phyloP scores from a whole-genome alignment of 2,888 invertebrate genomes.

The Vandiemenella viatica region DNA sequence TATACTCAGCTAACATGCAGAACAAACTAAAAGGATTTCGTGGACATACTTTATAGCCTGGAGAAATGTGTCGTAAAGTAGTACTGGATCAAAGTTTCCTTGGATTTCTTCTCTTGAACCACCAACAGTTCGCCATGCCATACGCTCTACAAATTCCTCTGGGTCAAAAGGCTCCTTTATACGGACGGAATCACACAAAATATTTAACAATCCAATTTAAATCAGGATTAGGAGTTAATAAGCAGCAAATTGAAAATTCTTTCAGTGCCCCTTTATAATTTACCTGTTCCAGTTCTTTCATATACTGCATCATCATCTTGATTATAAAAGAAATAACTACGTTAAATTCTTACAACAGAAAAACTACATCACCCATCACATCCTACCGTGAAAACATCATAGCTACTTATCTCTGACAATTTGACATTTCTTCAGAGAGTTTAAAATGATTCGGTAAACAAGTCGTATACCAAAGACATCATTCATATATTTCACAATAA shows the following conservation, averaged over 20 bases:
- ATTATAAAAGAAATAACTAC: too few relatives aligned
- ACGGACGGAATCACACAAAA: neutral
- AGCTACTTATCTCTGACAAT: too few relatives aligned
- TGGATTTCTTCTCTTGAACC: slow-evolving; percentile 48
- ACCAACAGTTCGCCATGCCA: slow-evolving; percentile 85
- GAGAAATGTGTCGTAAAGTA: slow-evolving; percentile 80
- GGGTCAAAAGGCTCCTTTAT: slow-evolving; percentile 87
- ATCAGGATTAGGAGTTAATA: too few relatives aligned
- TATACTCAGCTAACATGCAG: neutral
- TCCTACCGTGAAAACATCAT: too few relatives aligned
- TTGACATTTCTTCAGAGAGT: too few relatives aligned
- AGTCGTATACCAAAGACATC: too few relatives aligned
- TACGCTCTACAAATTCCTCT: slow-evolving; percentile 90
- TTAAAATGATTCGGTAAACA: too few relatives aligned
- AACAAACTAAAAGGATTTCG: neutral
- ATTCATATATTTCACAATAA: too few relatives aligned
- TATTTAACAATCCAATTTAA: too few relatives aligned
- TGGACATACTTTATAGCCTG: slow-evolving; percentile 60
- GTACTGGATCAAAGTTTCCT: slow-evolving; percentile 67
- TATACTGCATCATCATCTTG: slow-evolving; percentile 76
- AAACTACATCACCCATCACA: too few relatives aligned
- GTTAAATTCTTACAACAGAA: too few relatives aligned
- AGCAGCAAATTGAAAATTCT: neutral
- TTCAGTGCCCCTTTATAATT: neutral
- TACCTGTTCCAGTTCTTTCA: slow-evolving; percentile 75